These are phyloP conservation scores for Uria lomvia DNA, from an alignment of 2,113 vertebrate genomes.

Conservation along the genomic window DNA sequence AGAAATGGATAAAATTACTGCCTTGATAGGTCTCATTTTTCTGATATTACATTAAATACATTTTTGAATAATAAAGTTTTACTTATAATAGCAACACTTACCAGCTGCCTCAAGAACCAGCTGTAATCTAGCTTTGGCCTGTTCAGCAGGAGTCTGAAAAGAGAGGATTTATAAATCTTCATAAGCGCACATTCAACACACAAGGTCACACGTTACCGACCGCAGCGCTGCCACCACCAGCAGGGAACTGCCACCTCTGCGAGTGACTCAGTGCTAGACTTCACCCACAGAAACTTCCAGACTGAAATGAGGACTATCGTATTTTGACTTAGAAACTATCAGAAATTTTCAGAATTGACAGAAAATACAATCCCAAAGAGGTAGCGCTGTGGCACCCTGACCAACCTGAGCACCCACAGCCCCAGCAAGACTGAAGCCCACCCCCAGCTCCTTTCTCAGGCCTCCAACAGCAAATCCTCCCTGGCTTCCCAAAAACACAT, in stretches of 20 bases:
- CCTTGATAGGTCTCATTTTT: neutral
- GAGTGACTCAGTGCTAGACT: fast-evolving
- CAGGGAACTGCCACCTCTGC: fast-evolving
- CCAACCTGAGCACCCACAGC: neutral
- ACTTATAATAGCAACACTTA: slow-evolving; percentile 69
- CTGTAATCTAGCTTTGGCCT: slow-evolving; percentile 92
- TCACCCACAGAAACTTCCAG: neutral
- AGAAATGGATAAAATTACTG: neutral
- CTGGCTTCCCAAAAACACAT: neutral
- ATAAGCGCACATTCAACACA: fast-evolving
- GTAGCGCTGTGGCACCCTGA: fast-evolving
- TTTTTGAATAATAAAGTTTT: neutral
- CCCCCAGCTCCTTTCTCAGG: neutral
- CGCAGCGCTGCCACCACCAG: fast-evolving
- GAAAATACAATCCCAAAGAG: fast-evolving
- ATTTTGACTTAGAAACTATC: fast-evolving
- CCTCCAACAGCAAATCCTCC: neutral
- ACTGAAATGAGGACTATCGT: fast-evolving
- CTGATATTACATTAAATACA: fast-evolving
- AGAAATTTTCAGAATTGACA: fast-evolving
- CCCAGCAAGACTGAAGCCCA: neutral
- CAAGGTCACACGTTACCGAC: fast-evolving
- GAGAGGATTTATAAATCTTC: slow-evolving; percentile 20
- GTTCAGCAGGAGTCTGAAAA: slow-evolving; percentile 89
- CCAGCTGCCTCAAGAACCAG: slow-evolving; percentile 94